A percentile compares a stretch with the other conserved stretches of the same genome.
These are phyloP conservation scores for Tor tambroides DNA, from an alignment of 2,113 vertebrate species.

Conservation along the genomic window DNA sequence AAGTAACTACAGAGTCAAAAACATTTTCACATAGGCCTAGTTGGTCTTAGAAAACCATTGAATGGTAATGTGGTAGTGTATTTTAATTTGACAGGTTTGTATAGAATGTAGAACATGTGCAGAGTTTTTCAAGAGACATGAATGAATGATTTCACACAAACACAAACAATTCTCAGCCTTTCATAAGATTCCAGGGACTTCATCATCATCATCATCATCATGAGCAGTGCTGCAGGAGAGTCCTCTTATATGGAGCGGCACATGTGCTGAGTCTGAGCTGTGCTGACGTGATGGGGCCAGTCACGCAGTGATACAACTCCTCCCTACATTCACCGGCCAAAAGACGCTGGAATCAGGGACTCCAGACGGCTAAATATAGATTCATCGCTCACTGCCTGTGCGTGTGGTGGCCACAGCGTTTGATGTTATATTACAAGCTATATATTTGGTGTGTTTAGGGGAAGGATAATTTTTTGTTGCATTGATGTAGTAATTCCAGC, in stretches of 20 bases:
- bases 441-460: neutral
- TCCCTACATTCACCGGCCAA: slow-evolving; percentile 61
- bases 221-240: neutral
- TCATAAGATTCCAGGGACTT: neutral
- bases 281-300: slow-evolving; percentile 77
- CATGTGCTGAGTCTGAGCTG: slow-evolving; percentile 77
- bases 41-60: no score
- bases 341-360: slow-evolving; percentile 65
- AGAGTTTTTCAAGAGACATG: no score
- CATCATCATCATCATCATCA: neutral
- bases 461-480: neutral
- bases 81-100: no score
- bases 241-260: slow-evolving; percentile 46
- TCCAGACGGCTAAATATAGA: slow-evolving; percentile 70
- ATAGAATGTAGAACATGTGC: no score
- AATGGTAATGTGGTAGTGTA: no score
- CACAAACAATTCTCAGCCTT: neutral
- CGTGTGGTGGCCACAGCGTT: neutral
- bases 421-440: neutral
- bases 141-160: neutral
- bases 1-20: no score
- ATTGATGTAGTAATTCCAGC: neutral
- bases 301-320: slow-evolving; percentile 53
- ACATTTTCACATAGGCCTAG: no score
- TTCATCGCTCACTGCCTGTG: slow-evolving; percentile 56